Evolutionary conservation across 1,140 invertebrate species (phyloP).

Genomic region (Euwallacea fornicatus): DNA sequence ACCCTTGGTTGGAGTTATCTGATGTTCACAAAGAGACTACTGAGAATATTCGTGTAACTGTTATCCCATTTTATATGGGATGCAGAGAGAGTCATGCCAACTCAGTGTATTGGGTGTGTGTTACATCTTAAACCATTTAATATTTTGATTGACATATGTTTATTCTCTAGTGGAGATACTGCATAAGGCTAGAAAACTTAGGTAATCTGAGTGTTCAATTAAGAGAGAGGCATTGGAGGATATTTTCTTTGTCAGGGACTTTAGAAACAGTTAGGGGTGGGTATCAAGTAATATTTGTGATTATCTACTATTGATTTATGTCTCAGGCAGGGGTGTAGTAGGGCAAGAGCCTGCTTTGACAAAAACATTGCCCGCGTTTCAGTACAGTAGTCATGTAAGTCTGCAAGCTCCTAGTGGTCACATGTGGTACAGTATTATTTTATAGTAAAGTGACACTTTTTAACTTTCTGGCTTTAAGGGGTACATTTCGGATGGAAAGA

Average conservation of each 20-base stretch:
- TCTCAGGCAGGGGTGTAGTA: slow-evolving; percentile 78
- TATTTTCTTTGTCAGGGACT: slow-evolving; percentile 92
- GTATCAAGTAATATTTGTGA: not conserved
- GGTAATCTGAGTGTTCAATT: slow-evolving; percentile 87
- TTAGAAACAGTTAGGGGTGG: slow-evolving; percentile 85
- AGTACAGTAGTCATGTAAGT: slow-evolving; percentile 96
- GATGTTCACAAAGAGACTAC: slow-evolving; percentile 98
- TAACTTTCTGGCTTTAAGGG: slow-evolving; percentile 63
- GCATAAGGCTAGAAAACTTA: slow-evolving; percentile 93
- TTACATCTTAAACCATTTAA: not conserved
- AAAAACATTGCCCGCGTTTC: slow-evolving; percentile 87
- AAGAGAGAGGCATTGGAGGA: slow-evolving; percentile 93
- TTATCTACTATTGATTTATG: slow-evolving; percentile 3
- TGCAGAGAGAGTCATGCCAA: slow-evolving; percentile 85
- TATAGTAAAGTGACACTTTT: not conserved
- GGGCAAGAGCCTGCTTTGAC: slow-evolving; percentile 94
- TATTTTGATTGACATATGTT: slow-evolving; percentile 11
- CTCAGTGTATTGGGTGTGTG: slow-evolving; percentile 86
- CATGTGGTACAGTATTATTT: slow-evolving; percentile 76
- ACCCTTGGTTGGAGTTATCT: slow-evolving; percentile 93
- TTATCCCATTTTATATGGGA: slow-evolving; percentile 98
- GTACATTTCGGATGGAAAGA: slow-evolving; percentile 94
- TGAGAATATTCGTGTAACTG: slow-evolving; percentile 91
- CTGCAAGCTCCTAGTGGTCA: slow-evolving; percentile 96
- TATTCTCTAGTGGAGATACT: slow-evolving; percentile 86